phyloP scores from a whole-genome alignment of 2,888 invertebrate genomes.

The Ectemnius cavifrons region DNA sequence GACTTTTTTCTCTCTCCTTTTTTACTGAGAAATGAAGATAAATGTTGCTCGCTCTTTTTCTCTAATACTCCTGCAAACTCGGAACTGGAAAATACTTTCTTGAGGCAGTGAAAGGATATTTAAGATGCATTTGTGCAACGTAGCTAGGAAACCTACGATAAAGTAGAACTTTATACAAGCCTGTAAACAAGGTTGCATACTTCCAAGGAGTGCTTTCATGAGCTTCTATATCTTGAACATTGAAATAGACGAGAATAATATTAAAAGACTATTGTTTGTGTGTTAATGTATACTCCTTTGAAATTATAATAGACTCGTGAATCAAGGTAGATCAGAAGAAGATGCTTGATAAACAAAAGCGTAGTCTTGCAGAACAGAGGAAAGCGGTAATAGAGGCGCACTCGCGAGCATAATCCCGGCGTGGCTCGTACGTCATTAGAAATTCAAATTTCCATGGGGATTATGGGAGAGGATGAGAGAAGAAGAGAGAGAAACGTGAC shows the following conservation, averaged over 20 bases:
- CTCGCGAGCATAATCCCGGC: conserved; percentile 38
- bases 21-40: too few species aligned
- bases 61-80: too few species aligned
- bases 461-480: conserved; percentile 29
- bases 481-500: conserved; percentile 56
- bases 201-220: neutral
- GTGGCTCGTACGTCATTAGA: conserved; percentile 50
- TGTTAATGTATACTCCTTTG: too few species aligned
- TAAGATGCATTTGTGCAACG: too few species aligned
- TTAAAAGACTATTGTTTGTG: too few species aligned
- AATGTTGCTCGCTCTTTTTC: too few species aligned
- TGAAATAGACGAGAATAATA: too few species aligned
- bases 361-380: conserved; percentile 14
- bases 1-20: too few species aligned
- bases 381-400: conserved; percentile 5
- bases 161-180: conserved; percentile 10
- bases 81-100: too few species aligned
- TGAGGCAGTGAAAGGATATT: too few species aligned
- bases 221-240: too few species aligned
- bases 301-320: neutral
- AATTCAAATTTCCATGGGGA: conserved; percentile 56
- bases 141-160: too few species aligned
- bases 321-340: conserved; percentile 18
- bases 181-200: conserved; percentile 31
- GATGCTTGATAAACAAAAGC: conserved; percentile 6